A percentile compares a stretch with the other conserved stretches of the same genome.
Evolutionary conservation across 2,113 vertebrate genomes (phyloP).

Genomic region (Chiloscyllium plagiosum): DNA sequence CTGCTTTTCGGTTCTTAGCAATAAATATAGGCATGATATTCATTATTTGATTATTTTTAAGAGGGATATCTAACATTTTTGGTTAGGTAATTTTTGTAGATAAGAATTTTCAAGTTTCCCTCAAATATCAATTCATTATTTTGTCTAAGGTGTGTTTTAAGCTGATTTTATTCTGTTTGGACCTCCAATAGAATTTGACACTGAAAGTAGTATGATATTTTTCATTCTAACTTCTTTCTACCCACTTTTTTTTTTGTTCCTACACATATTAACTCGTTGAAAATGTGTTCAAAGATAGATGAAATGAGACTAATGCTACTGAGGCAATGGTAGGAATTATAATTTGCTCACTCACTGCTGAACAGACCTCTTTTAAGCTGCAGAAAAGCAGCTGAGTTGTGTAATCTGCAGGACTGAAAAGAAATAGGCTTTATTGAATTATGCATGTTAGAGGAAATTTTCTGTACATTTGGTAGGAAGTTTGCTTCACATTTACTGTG

Average conservation of each 20-base stretch:
- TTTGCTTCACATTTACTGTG: slow-evolving; percentile 79
- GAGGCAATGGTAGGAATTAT: background rate
- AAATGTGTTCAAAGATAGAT: slow-evolving; percentile 11
- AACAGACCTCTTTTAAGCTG: slow-evolving; percentile 46
- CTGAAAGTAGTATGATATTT: background rate
- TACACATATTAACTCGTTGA: slow-evolving; percentile 16
- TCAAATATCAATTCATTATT: background rate
- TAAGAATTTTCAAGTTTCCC: background rate
- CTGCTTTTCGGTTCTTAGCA: slow-evolving; percentile 27
- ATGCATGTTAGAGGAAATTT: slow-evolving; percentile 64
- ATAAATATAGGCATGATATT: slow-evolving; percentile 15
- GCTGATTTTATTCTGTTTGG: background rate
- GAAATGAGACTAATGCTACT: slow-evolving; percentile 19
- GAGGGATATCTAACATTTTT: background rate
- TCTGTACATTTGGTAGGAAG: slow-evolving; percentile 65
- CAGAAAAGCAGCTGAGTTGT: slow-evolving; percentile 15
- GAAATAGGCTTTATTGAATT: slow-evolving; percentile 54
- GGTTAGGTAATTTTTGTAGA: background rate
- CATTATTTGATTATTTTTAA: slow-evolving; percentile 3
- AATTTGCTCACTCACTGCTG: slow-evolving; percentile 48
- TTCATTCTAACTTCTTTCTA: background rate
- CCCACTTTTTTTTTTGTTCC: background rate
- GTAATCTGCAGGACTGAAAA: slow-evolving; percentile 16
- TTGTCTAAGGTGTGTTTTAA: background rate
- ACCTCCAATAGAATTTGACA: background rate